These are phyloP conservation scores for Metopolophium dirhodum DNA, from an alignment of 1,140 invertebrate genomes.

Conservation along the genomic window DNA sequence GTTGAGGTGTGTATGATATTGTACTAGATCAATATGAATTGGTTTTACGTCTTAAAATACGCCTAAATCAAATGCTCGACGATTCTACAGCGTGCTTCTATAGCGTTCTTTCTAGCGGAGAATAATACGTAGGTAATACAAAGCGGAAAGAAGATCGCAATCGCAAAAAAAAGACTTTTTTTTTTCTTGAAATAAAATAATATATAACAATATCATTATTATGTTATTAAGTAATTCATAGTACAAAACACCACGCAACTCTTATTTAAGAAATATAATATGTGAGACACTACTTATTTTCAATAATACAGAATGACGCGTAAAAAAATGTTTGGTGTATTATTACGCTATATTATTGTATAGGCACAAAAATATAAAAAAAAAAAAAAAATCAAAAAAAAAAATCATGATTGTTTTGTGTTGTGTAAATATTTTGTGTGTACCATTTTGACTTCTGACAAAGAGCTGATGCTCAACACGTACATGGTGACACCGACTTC, in stretches of 20 bases:
- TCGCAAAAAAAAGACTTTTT: constrained; percentile 25
- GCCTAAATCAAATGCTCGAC: constrained; percentile 22
- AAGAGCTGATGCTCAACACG: constrained; percentile 71
- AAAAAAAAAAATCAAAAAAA: constrained; percentile 27
- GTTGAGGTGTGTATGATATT: not conserved
- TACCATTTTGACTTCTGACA: constrained; percentile 74
- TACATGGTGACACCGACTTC: constrained; percentile 71
- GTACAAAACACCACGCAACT: constrained; percentile 28
- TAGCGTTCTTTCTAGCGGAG: constrained; percentile 46
- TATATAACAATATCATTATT: not conserved
- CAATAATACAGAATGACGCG: constrained; percentile 27
- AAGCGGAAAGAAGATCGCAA: constrained; percentile 54
- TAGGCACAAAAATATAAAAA: constrained; percentile 28
- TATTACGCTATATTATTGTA: constrained; percentile 1
- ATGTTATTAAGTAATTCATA: not conserved
- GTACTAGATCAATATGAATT: not conserved
- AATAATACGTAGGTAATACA: constrained; percentile 51
- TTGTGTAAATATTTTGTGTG: constrained; percentile 57
- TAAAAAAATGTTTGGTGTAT: constrained; percentile 40
- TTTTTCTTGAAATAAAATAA: constrained; percentile 14
- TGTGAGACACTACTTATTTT: constrained; percentile 36
- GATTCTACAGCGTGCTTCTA: constrained; percentile 54
- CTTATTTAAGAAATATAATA: constrained; percentile 24
- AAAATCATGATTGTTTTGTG: constrained; percentile 36
- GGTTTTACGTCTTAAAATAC: not conserved